Evolutionary conservation across 2,113 vertebrate genomes (phyloP).

Genomic region (Elephas maximus): DNA sequence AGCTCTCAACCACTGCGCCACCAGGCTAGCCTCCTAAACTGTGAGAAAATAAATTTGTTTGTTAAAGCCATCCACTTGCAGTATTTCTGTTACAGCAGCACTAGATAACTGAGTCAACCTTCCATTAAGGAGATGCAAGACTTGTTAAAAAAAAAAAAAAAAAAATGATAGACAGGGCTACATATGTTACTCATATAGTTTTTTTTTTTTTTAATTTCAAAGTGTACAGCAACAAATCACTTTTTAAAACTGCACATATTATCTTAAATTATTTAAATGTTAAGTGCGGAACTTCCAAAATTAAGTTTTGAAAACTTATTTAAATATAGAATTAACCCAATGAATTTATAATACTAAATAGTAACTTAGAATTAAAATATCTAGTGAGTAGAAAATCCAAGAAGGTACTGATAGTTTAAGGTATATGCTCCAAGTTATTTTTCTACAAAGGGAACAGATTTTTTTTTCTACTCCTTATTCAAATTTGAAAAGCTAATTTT

Average conservation of each 20-base stretch:
- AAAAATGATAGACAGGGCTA: constrained; percentile 9
- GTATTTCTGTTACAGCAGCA: too few species aligned
- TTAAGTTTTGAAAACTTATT: constrained; percentile 26
- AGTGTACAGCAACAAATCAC: background rate
- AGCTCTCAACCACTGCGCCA: too few species aligned
- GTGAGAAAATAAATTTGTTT: too few species aligned
- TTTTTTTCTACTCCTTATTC: constrained; percentile 13
- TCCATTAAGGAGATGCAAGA: constrained; percentile 53
- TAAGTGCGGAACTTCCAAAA: background rate
- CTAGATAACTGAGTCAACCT: background rate
- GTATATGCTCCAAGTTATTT: background rate
- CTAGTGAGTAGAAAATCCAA: background rate
- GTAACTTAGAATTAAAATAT: constrained; percentile 43
- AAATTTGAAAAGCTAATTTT: constrained; percentile 18
- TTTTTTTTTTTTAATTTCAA: constrained; percentile 40
- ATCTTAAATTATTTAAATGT: constrained; percentile 38
- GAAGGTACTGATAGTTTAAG: background rate
- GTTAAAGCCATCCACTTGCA: too few species aligned
- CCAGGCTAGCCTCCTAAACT: too few species aligned
- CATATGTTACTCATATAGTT: background rate
- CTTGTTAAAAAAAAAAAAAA: background rate
- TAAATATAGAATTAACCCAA: background rate
- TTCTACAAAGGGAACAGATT: constrained; percentile 14
- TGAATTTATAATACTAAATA: background rate
- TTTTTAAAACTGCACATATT: background rate